Conservation (phyloP, 1,140 invertebrate genomes). For the Listronotus oregonensis region DNA sequence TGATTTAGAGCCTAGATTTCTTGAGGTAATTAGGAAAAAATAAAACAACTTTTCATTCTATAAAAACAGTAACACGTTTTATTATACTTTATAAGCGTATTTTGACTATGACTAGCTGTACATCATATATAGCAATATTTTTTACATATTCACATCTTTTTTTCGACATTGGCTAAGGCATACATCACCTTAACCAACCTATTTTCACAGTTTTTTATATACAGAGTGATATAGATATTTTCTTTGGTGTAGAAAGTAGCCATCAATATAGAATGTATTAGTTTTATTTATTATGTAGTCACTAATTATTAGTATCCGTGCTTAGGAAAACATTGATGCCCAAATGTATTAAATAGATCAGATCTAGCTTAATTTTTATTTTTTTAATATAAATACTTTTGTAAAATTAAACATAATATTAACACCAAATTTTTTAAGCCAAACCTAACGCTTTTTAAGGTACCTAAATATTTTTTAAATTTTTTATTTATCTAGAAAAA, state of each 20-base stretch:
- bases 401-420: too few relatives aligned
- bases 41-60: slow-evolving; percentile 53
- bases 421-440: too few relatives aligned
- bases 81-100: slow-evolving; percentile 57
- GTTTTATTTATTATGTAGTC: slow-evolving; percentile 26
- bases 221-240: slow-evolving; percentile 51
- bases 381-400: too few relatives aligned
- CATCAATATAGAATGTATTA: slow-evolving; percentile 43
- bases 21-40: slow-evolving; percentile 23
- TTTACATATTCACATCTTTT: slow-evolving; percentile 55
- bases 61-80: slow-evolving; percentile 57
- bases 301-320: slow-evolving; percentile 15
- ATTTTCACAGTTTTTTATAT: slow-evolving; percentile 49
- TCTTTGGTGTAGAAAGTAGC: slow-evolving; percentile 55
- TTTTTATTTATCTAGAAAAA: too few relatives aligned
- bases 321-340: slow-evolving; percentile 21
- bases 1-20: too few relatives aligned
- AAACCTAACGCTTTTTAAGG: too few relatives aligned
- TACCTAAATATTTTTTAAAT: too few relatives aligned
- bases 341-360: slow-evolving; percentile 8
- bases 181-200: slow-evolving; percentile 33
- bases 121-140: slow-evolving; percentile 56
- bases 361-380: background rate
- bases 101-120: slow-evolving; percentile 58
- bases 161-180: slow-evolving; percentile 37